These are phyloP conservation scores for Serrognathus titanus DNA, from an alignment of 2,888 invertebrate species.

Conservation along the genomic window DNA sequence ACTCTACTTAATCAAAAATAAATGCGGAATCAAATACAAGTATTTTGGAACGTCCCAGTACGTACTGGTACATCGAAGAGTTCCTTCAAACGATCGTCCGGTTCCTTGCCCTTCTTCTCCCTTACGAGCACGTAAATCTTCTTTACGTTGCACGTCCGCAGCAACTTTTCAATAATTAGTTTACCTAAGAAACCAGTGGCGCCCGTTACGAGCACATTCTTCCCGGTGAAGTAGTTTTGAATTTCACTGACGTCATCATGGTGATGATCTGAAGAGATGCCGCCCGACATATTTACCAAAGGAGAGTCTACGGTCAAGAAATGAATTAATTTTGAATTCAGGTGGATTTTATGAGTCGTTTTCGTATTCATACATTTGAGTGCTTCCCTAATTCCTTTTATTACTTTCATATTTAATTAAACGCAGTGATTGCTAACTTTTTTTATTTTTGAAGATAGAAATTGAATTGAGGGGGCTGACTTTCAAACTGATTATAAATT, in stretches of 20 bases:
- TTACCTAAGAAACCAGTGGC: constrained; percentile 23
- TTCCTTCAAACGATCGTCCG: constrained; percentile 47
- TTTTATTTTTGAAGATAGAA: too few relatives aligned
- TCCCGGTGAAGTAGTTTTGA: neutral
- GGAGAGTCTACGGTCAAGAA: neutral
- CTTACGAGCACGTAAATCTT: constrained; percentile 38
- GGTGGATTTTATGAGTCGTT: neutral
- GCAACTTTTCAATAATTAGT: constrained; percentile 38
- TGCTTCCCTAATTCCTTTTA: too few relatives aligned
- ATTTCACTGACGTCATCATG: neutral
- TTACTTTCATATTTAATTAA: too few relatives aligned
- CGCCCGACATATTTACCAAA: neutral
- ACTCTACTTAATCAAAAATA: constrained; percentile 40
- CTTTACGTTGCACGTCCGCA: constrained; percentile 34
- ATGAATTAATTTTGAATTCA: too few relatives aligned
- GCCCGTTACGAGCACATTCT: neutral
- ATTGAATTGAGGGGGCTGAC: too few relatives aligned
- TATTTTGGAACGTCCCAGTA: constrained; percentile 21
- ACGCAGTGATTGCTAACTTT: too few relatives aligned
- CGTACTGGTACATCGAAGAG: constrained; percentile 43
- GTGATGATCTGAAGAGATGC: neutral
- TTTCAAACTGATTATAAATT: too few relatives aligned
- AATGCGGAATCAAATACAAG: too few relatives aligned
- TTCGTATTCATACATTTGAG: too few relatives aligned
- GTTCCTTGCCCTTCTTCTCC: constrained; percentile 38